A percentile compares a stretch with the other conserved stretches of the same genome.
Conservation (phyloP, 2,888 invertebrate genomes). For the Diogma glabrata region DNA sequence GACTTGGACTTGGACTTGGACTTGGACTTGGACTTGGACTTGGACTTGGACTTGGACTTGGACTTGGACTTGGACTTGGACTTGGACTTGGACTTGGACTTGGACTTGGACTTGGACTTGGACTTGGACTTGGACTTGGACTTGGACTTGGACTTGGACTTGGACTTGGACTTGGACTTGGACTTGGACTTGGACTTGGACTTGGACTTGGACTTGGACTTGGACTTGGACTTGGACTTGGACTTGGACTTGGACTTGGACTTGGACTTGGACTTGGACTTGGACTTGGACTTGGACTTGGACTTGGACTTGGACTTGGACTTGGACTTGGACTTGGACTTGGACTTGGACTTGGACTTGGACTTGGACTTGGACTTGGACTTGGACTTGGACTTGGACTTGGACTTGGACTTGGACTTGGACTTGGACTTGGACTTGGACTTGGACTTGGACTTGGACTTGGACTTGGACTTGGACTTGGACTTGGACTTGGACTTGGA, state of each 20-base stretch:
- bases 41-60: slow-evolving; percentile 3
- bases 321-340: slow-evolving; percentile 11
- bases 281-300: slow-evolving; percentile 11
- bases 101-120: slow-evolving; percentile 11
- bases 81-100: slow-evolving; percentile 8
- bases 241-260: slow-evolving; percentile 13
- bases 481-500: slow-evolving; percentile 9
- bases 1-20: slow-evolving; percentile 1
- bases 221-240: slow-evolving; percentile 13
- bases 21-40: neutral
- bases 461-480: slow-evolving; percentile 10
- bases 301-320: slow-evolving; percentile 10
- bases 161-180: slow-evolving; percentile 10
- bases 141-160: slow-evolving; percentile 11
- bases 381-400: slow-evolving; percentile 10
- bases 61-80: neutral
- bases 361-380: slow-evolving; percentile 8
- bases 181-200: neutral
- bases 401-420: slow-evolving; percentile 8
- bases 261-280: slow-evolving; percentile 11
- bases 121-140: slow-evolving; percentile 11
- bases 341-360: slow-evolving; percentile 10
- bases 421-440: slow-evolving; percentile 7
- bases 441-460: slow-evolving; percentile 11
- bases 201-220: slow-evolving; percentile 11